Conservation (phyloP, 2,113 vertebrate genomes). For the Porphyrio hochstetteri region DNA sequence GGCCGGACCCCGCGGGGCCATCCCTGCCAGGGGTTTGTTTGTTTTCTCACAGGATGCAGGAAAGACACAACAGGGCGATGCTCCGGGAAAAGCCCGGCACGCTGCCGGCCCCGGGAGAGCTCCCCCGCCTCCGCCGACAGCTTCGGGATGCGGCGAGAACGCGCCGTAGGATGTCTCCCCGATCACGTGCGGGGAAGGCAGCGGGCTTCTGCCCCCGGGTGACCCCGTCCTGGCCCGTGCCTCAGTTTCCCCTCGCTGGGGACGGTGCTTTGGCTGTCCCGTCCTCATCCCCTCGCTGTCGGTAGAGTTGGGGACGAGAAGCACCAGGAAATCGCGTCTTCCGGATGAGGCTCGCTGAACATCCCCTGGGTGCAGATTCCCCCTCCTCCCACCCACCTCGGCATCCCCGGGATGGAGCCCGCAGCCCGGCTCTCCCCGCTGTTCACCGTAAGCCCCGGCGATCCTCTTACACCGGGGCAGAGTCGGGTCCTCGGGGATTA, state of each 20-base stretch:
- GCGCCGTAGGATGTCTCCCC: background rate
- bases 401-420: background rate
- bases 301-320: background rate
- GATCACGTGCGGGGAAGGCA: background rate
- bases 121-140: fast-evolving
- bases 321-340: background rate
- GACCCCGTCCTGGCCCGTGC: background rate
- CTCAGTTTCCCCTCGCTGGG: background rate
- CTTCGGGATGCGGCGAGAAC: background rate
- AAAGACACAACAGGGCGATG: constrained; percentile 55
- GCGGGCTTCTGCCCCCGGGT: fast-evolving
- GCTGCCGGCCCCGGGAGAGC: background rate
- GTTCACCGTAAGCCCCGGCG: background rate
- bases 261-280: background rate
- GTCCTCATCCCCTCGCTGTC: background rate
- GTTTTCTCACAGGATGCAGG: constrained; percentile 60
- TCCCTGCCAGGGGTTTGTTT: constrained; percentile 11
- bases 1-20: background rate
- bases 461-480: background rate
- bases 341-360: background rate
- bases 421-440: background rate
- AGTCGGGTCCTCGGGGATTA: background rate
- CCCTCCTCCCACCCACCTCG: background rate
- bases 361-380: background rate
- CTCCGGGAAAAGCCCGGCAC: background rate